A percentile compares a stretch with the other conserved stretches of the same genome.
Conservation (phyloP, 2,113 vertebrate genomes). For the Microtus richardsoni region DNA sequence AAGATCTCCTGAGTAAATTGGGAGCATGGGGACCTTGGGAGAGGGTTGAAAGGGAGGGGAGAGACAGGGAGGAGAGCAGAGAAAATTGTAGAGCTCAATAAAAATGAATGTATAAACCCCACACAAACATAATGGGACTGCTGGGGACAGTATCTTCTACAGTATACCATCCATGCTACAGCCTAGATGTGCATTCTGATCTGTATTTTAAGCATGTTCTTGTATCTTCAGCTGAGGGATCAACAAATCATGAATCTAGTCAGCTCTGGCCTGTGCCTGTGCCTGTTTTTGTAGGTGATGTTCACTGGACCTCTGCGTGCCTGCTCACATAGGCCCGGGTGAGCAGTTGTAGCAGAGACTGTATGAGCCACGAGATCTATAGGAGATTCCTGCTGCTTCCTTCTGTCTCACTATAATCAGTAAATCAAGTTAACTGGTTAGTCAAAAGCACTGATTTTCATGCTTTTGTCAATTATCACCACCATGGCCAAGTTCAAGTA, state of each 20-base stretch:
- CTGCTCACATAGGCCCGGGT: background rate
- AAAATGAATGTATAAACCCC: too few relatives aligned
- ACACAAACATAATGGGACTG: background rate
- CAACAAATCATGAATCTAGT: background rate
- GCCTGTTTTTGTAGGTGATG: background rate
- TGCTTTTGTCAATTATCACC: background rate
- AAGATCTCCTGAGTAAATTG: too few relatives aligned
- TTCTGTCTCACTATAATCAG: background rate
- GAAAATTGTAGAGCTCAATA: too few relatives aligned
- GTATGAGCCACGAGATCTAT: background rate
- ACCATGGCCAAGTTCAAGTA: background rate
- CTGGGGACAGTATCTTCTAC: background rate
- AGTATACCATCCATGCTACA: background rate
- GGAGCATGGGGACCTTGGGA: too few relatives aligned
- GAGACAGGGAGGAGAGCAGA: too few relatives aligned
- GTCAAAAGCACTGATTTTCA: background rate
- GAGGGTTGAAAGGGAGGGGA: too few relatives aligned
- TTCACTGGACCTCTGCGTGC: background rate
- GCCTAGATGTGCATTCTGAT: background rate
- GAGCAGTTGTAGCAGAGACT: background rate
- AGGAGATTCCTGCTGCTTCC: background rate
- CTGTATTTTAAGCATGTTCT: background rate
- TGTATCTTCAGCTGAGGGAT: background rate
- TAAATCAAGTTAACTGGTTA: background rate
- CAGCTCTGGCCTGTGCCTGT: background rate